phyloP scores from a whole-genome alignment of 2,888 invertebrate species.

The Apocheima hispidaria region DNA sequence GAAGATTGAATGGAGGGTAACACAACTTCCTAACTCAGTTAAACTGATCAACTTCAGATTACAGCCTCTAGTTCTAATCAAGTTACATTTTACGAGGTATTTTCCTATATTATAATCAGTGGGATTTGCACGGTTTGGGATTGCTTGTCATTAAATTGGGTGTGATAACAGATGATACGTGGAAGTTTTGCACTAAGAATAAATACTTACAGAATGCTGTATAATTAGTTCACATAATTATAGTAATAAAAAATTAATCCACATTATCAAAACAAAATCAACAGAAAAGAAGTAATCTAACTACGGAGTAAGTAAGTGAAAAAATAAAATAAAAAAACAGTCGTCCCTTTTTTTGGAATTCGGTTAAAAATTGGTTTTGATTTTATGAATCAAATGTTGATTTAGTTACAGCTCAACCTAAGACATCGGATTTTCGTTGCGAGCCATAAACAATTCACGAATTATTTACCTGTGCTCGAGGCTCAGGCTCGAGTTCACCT shows the following conservation, averaged over 20 bases:
- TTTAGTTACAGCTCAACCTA: slow-evolving; percentile 1
- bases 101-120: slow-evolving; percentile 21
- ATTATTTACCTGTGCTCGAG: neutral
- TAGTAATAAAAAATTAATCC: no score
- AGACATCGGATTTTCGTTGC: slow-evolving; percentile 25
- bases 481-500: slow-evolving; percentile 37
- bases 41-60: slow-evolving; percentile 46
- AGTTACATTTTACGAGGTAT: slow-evolving; percentile 33
- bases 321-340: neutral
- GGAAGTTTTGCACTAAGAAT: no score
- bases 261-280: no score
- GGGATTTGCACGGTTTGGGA: neutral
- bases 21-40: slow-evolving; percentile 47
- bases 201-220: no score
- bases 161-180: no score
- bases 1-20: slow-evolving; percentile 47
- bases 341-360: neutral
- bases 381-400: slow-evolving; percentile 11
- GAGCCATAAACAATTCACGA: slow-evolving; percentile 14
- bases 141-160: no score
- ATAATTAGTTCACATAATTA: no score
- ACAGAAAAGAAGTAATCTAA: no score
- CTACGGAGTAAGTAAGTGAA: no score
- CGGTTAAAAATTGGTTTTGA: neutral
- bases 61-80: slow-evolving; percentile 34